These are phyloP conservation scores for Porites lutea DNA, from an alignment of 64 coral and sea anemone genomes.

Conservation along the genomic window DNA sequence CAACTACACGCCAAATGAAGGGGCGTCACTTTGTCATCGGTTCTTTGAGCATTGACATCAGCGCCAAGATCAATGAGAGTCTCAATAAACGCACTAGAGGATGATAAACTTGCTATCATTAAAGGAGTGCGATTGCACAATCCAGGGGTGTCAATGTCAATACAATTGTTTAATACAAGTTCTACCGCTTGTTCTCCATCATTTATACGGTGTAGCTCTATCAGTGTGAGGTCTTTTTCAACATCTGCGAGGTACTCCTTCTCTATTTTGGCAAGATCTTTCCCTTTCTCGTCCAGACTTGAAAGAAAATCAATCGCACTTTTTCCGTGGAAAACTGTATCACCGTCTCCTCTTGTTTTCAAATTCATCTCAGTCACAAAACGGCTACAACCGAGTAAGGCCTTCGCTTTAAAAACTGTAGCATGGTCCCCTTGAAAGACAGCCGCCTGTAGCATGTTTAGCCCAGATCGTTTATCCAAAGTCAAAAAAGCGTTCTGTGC, in stretches of 20 bases:
- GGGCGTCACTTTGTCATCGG: neutral
- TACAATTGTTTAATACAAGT: neutral
- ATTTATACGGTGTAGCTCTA: neutral
- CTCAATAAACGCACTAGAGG: neutral
- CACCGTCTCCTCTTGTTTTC: no score
- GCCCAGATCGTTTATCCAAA: no score
- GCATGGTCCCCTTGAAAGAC: no score
- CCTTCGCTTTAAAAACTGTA: no score
- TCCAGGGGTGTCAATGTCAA: neutral
- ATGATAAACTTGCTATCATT: neutral
- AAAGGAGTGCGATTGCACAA: neutral
- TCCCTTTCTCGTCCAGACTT: neutral
- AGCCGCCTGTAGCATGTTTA: no score
- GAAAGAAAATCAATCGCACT: neutral
- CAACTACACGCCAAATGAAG: neutral
- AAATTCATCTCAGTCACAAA: no score
- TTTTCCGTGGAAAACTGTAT: no score
- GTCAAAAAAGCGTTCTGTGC: no score
- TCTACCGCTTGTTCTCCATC: slow-evolving; percentile 1
- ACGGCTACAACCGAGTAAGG: no score
- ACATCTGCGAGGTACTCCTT: neutral
- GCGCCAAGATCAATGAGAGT: slow-evolving; percentile 25
- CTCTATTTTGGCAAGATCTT: neutral
- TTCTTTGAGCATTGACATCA: slow-evolving; percentile 2
- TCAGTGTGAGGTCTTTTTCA: neutral